Base-by-base conservation (phyloP, 2,888 invertebrate genomes). In the Sinodicranocentrus sp. region DNA sequence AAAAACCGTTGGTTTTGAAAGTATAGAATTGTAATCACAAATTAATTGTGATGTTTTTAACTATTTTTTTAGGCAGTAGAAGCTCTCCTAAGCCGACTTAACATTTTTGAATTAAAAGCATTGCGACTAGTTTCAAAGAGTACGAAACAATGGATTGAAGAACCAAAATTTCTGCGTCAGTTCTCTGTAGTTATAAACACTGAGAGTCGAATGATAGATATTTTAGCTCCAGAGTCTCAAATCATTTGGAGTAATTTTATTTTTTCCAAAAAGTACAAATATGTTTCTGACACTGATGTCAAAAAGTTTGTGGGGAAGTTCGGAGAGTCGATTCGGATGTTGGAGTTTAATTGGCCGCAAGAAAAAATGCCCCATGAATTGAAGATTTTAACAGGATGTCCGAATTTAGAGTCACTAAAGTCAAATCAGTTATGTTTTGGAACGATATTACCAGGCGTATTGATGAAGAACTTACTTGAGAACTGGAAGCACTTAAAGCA, bases 221-320 rank as follows among this genome's bases (percentile, higher is more conserved):
- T 82, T 19, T 10, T 80, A 2, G 21, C 72, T 1, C 3, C 28
- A 8, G 28, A 59, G 1, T 48, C 44, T 28, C 48, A 26, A 17
- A 75, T 82, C n/a, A 43, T 48, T 2, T 82, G 82, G 82, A 82
- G 17, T 59, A 68, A 61, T 25, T 82, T 82, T 17, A 65, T 75
- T 3, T 82, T 82, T 65, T 75, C 82, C 23, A 82, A 82, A 39
- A 75, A 82, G 61, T 82, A 75, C 43, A 82, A 75, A 68, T 75
- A 63, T 19, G 28, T 82, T 23, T 28, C 61, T 0, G 82, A 82
- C 5, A 15, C 43, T 6, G 75, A 82, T 15, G 70, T 75, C 0
- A 82, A 82, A 61, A 67, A n/a, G 19, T 82, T 82, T 28, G 48
- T 82, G 0, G 2, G 19, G 8, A 75, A 70, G 19, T 82, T 57